phyloP scores from a whole-genome alignment of 2,797 vertebrate genomes.

The Gobionotothen gibberifrons region DNA sequence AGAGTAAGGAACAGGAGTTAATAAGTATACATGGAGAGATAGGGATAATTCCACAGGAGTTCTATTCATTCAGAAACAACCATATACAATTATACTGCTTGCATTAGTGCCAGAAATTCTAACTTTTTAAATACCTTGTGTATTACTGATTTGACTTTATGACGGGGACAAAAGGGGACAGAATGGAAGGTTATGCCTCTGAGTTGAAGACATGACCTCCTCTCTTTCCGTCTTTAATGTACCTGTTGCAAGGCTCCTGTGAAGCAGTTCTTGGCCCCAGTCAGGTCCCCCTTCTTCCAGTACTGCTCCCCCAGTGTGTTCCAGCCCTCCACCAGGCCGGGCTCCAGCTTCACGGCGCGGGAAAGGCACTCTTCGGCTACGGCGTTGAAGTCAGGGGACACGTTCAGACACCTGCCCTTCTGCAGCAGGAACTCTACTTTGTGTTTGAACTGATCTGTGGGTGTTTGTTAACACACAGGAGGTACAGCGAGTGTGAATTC shows the following conservation, averaged over 20 bases:
- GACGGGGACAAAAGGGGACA: not conserved
- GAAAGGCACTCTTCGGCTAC: slow-evolving; percentile 89
- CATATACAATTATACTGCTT: too few relatives aligned
- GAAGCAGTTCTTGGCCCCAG: slow-evolving; percentile 90
- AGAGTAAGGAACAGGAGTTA: not conserved
- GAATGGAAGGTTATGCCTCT: not conserved
- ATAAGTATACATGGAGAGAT: not conserved
- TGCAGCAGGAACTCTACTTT: slow-evolving; percentile 87
- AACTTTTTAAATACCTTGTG: too few relatives aligned
- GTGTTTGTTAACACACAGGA: not conserved
- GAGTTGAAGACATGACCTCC: not conserved
- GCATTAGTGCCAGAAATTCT: too few relatives aligned
- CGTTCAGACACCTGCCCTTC: slow-evolving; percentile 89
- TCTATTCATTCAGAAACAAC: not conserved
- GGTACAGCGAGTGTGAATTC: not conserved
- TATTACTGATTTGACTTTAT: too few relatives aligned
- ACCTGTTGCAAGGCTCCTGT: slow-evolving; percentile 91
- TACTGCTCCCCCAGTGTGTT: slow-evolving; percentile 93
- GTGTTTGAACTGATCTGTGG: slow-evolving; percentile 81
- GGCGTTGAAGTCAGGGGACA: slow-evolving; percentile 83
- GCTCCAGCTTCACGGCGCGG: slow-evolving; percentile 91
- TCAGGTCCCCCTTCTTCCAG: slow-evolving; percentile 93
- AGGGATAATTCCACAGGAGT: not conserved
- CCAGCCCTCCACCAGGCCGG: slow-evolving; percentile 90
- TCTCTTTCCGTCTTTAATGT: slow-evolving; percentile 11